phyloP scores from a whole-genome alignment of 2,888 invertebrate genomes.

The Branchipolynoe longqiensis region DNA sequence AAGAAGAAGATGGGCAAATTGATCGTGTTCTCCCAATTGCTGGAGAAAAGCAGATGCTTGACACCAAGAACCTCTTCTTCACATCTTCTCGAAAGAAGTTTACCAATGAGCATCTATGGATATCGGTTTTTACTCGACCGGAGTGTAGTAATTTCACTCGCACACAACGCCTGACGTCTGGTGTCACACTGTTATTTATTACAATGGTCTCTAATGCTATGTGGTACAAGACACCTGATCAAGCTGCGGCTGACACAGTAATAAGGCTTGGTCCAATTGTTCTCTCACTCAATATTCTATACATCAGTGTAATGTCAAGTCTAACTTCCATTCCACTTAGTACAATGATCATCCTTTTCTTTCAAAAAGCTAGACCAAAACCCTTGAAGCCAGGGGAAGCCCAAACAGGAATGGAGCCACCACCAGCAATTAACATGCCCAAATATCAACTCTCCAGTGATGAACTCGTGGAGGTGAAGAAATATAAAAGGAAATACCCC shows the following conservation, averaged over 20 bases:
- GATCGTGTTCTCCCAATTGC: slow-evolving; percentile 81
- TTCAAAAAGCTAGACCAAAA: slow-evolving; percentile 76
- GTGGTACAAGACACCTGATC: slow-evolving; percentile 65
- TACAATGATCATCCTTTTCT: slow-evolving; percentile 79
- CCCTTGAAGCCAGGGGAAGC: slow-evolving; percentile 12
- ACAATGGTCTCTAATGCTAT: slow-evolving; percentile 74
- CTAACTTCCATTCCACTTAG: slow-evolving; percentile 79
- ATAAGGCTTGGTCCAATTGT: slow-evolving; percentile 55
- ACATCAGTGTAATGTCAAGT: slow-evolving; percentile 49
- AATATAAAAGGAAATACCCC: slow-evolving; percentile 29
- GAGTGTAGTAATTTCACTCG: slow-evolving; percentile 54
- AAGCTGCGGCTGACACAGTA: not conserved
- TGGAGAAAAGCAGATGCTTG: slow-evolving; percentile 77
- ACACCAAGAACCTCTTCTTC: slow-evolving; percentile 81
- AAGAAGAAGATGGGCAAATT: slow-evolving; percentile 81
- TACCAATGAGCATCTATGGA: slow-evolving; percentile 61
- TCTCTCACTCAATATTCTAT: slow-evolving; percentile 38
- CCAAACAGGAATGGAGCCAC: not conserved
- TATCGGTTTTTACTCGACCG: slow-evolving; percentile 60
- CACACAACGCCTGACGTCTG: slow-evolving; percentile 71
- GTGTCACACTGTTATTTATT: slow-evolving; percentile 70
- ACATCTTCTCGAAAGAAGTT: slow-evolving; percentile 12
- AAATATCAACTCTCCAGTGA: not conserved
- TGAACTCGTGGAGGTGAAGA: slow-evolving; percentile 24
- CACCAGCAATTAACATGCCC: not conserved